Conservation (phyloP, 2,113 vertebrate species). For the Ammodramus savannarum region DNA sequence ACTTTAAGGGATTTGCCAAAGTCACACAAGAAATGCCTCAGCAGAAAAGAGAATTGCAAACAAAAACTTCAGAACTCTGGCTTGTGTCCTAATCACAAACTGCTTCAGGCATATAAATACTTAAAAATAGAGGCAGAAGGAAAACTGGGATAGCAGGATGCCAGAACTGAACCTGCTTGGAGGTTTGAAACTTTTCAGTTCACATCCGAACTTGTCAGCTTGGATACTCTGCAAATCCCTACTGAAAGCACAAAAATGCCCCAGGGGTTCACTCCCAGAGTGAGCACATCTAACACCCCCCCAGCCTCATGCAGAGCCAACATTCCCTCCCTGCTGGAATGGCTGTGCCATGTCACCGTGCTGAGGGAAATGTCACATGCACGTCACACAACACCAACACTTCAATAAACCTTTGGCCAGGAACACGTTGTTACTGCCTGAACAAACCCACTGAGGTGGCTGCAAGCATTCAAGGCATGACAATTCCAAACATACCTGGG, state of each 20-base stretch:
- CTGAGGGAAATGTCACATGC: neutral
- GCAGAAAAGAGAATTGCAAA: neutral
- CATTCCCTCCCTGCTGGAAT: neutral
- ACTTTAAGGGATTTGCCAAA: neutral
- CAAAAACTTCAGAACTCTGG: neutral
- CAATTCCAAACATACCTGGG: neutral
- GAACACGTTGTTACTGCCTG: neutral
- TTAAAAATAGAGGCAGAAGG: neutral
- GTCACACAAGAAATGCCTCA: neutral
- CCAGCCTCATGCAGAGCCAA: neutral
- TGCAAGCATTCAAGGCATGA: neutral
- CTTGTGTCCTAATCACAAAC: neutral
- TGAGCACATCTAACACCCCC: neutral
- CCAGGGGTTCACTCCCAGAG: neutral
- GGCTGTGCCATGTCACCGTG: fast-evolving
- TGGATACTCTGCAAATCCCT: neutral
- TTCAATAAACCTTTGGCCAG: neutral
- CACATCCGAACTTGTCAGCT: neutral
- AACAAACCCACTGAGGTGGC: neutral
- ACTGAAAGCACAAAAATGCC: neutral
- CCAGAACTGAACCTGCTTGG: neutral
- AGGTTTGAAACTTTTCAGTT: neutral
- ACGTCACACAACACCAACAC: neutral
- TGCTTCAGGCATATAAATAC: neutral
- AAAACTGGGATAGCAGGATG: neutral